Conservation (phyloP, 2,888 invertebrate genomes). For the Leistus spinibarbis region DNA sequence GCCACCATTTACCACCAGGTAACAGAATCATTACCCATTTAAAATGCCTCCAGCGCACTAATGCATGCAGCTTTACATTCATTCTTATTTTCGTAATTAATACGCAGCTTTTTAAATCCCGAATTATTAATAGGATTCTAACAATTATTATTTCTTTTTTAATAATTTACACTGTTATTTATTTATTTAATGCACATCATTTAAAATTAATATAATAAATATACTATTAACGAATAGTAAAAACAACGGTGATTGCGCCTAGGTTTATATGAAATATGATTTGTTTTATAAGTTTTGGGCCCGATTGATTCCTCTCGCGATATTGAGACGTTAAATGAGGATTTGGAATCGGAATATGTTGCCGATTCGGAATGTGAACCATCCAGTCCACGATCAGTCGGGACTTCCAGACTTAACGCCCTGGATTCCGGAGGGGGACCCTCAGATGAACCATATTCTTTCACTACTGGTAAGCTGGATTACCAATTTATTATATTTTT, state of each 20-base stretch:
- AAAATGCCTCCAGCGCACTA: not conserved
- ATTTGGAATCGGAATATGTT: constrained; percentile 70
- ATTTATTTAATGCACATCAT: no score
- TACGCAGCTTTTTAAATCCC: no score
- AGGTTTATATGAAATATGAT: not conserved
- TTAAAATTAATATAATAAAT: no score
- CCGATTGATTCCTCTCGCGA: constrained; percentile 67
- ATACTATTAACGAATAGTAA: not conserved
- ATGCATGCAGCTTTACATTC: not conserved
- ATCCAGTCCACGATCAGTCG: constrained; percentile 63
- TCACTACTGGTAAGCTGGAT: constrained; percentile 61
- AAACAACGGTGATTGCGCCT: not conserved
- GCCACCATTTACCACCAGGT: constrained; percentile 61
- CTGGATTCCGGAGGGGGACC: constrained; percentile 53
- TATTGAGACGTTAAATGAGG: constrained; percentile 72
- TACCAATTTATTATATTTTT: not conserved
- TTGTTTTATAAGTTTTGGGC: constrained; percentile 55
- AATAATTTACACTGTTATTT: no score
- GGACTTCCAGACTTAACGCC: constrained; percentile 65
- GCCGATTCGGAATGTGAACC: constrained; percentile 73
- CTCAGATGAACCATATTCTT: constrained; percentile 42
- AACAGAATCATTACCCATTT: constrained; percentile 37
- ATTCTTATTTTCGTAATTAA: not conserved
- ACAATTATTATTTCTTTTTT: no score
- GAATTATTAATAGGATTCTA: no score